Conservation (phyloP, 2,113 vertebrate species). For the Burhinus oedicnemus region DNA sequence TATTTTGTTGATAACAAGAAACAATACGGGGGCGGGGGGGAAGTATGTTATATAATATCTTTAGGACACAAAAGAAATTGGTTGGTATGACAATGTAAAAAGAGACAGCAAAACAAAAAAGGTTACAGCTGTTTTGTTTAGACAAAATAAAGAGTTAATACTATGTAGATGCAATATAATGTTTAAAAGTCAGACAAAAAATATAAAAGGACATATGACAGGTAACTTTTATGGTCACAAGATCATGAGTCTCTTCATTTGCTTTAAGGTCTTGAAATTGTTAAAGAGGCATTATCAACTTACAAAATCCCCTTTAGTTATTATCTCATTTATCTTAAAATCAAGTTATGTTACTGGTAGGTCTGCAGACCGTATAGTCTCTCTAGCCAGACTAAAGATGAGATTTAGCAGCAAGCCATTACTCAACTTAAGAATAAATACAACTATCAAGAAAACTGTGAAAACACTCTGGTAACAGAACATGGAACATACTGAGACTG, state of each 20-base stretch:
- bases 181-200: neutral
- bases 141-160: neutral
- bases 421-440: neutral
- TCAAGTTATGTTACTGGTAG: neutral
- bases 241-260: neutral
- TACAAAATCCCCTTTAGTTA: neutral
- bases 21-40: accelerated
- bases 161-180: neutral
- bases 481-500: neutral
- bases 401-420: neutral
- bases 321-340: neutral
- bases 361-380: neutral
- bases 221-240: neutral
- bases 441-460: neutral
- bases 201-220: neutral
- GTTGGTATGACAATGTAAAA: neutral
- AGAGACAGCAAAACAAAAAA: neutral
- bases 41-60: neutral
- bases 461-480: neutral
- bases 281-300: neutral
- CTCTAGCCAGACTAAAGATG: neutral
- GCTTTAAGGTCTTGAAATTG: neutral
- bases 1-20: neutral
- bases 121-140: neutral
- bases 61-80: neutral